These are phyloP conservation scores for Littorina saxatilis DNA, from an alignment of 1,140 invertebrate species.

Conservation along the genomic window DNA sequence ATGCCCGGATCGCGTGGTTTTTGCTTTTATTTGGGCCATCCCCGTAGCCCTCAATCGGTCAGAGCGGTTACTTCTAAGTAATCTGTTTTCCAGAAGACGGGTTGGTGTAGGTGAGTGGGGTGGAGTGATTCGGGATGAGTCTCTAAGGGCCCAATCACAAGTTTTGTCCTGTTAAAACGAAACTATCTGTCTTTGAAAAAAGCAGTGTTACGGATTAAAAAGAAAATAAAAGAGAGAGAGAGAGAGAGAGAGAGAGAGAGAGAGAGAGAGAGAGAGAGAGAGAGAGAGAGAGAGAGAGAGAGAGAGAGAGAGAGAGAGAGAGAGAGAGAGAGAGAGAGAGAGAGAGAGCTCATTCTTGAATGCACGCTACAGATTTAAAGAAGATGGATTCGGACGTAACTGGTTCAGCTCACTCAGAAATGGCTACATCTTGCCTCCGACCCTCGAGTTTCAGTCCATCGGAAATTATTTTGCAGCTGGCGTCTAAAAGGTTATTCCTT, in stretches of 20 bases:
- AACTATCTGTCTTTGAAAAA: too few species aligned
- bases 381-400: not conserved
- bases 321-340: not conserved
- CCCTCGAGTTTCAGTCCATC: not conserved
- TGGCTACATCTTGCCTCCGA: too few species aligned
- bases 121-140: too few species aligned
- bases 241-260: too few species aligned
- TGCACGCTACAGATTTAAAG: not conserved
- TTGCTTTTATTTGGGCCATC: too few species aligned
- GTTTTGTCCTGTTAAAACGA: too few species aligned
- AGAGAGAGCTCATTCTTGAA: too few species aligned
- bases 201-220: not conserved
- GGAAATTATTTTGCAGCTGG: not conserved
- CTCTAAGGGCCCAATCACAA: not conserved
- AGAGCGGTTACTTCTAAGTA: not conserved
- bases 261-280: not conserved
- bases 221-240: too few species aligned
- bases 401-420: not conserved
- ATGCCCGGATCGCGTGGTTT: too few species aligned
- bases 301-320: slow-evolving; percentile 16
- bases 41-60: too few species aligned
- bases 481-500: not conserved
- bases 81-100: not conserved
- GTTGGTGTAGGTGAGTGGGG: too few species aligned
- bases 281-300: slow-evolving; percentile 20